Base-by-base conservation (phyloP, 2,113 vertebrate species). In the Oxygymnocypris stewartii region DNA sequence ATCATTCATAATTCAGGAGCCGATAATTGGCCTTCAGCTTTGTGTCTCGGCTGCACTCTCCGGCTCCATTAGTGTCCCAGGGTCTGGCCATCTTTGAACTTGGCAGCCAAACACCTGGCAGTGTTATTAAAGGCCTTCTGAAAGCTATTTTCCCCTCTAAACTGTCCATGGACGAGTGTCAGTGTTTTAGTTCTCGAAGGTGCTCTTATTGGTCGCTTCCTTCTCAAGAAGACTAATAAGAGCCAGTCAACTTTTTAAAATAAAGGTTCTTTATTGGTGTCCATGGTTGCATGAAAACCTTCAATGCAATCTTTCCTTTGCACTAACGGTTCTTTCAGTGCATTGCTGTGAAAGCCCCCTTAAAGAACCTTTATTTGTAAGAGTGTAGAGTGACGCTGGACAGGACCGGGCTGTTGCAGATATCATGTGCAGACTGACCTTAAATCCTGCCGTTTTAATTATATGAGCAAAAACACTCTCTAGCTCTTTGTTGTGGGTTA, bases 1-100 rank as follows among this genome's bases (percentile, higher is more conserved):
- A 57, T 87, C 82, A 87, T 90, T 63, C 84, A 90, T 90, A 88
- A 88, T 88, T 88, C 83, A 90, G 75, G 11, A 59, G 61, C 42
- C 73, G 51, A 54, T 87, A 85, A 79, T 88, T 80, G 84, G 61
- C 61, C 75, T 79, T 84, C 63, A 71, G 81, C 59, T 37, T 51
- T 42, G 61, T 67, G 67, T 76, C 85, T 82, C 57, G 13, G 23
- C 82, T 54, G 57, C 79, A 65, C 59, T 65, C 80, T 80, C 57
- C 14, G 6, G 84, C 81, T 88, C 80, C 75, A 57, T 83, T 84
- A 61, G 23, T 88, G 77, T 88, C 67, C 84, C 57, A 42, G 61
- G 37, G 89, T 57, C 75, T 76, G 71, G 84, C 86, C 65, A 67
- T 89, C 79, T 87, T 87, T 81, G 80, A 87, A 85, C 67, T 86